Evolutionary conservation across 2,113 vertebrate genomes (phyloP).

Genomic region (human): DNA sequence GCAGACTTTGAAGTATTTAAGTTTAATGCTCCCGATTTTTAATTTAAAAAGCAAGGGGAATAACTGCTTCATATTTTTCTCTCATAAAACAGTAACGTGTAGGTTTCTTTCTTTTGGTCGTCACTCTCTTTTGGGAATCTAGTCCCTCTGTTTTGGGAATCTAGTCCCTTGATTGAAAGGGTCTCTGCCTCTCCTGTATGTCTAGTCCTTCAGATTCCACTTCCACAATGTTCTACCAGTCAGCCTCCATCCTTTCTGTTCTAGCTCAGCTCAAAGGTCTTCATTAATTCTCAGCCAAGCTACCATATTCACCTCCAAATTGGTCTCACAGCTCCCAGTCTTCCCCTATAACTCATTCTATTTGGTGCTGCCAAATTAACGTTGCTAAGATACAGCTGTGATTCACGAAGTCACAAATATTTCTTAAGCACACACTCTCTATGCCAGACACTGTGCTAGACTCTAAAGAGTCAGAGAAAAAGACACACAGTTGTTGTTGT

Average conservation of each 20-base stretch:
- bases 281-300: slow-evolving; percentile 22
- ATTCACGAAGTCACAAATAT: neutral
- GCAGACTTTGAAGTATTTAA: neutral
- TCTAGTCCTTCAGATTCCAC: neutral
- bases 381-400: slow-evolving; percentile 1
- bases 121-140: neutral
- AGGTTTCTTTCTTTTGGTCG: neutral
- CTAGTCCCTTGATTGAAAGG: neutral
- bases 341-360: neutral
- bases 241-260: neutral
- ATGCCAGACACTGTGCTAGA: neutral
- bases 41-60: neutral
- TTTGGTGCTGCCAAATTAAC: neutral
- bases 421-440: neutral
- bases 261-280: neutral
- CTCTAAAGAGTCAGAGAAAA: neutral
- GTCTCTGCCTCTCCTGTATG: neutral
- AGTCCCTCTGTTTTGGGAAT: neutral
- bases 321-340: neutral
- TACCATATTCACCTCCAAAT: neutral
- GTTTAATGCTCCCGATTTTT: slow-evolving; percentile 25
- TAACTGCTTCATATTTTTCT: slow-evolving; percentile 13
- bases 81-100: neutral
- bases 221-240: neutral
- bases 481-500: neutral